Percentiles rank a stretch among this genome's conserved stretches.
Conservation (phyloP, 2,113 vertebrate species). For the Sinocyclocheilus rhinocerous region DNA sequence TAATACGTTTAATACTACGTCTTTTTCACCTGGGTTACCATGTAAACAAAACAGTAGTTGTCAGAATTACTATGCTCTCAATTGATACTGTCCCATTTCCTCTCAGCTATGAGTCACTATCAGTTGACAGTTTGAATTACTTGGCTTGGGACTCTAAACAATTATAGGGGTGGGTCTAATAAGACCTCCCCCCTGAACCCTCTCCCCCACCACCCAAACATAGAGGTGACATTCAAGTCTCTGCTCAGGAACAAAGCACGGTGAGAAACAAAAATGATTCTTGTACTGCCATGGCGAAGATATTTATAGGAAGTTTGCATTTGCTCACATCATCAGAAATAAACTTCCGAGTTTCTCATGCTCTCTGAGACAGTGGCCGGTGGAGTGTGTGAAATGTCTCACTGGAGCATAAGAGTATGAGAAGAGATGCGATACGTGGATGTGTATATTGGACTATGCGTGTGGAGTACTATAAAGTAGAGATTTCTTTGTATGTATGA, state of each 20-base stretch:
- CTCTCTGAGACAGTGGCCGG: slow-evolving; percentile 28
- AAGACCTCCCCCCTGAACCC: neutral
- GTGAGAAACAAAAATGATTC: slow-evolving; percentile 27
- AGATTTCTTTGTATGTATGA: neutral
- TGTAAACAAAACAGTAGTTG: neutral
- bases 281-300: slow-evolving; percentile 38
- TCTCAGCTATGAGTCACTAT: slow-evolving; percentile 12
- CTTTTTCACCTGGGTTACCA: no score
- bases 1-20: no score
- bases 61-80: neutral
- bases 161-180: slow-evolving; percentile 37
- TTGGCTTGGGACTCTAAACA: slow-evolving; percentile 16
- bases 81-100: slow-evolving; percentile 25
- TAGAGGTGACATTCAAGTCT: slow-evolving; percentile 23
- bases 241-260: neutral
- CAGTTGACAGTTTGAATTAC: slow-evolving; percentile 39
- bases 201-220: slow-evolving; percentile 22
- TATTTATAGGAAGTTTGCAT: slow-evolving; percentile 50
- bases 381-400: slow-evolving; percentile 36
- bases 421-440: neutral
- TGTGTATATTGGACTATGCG: neutral
- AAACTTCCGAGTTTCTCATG: slow-evolving; percentile 15
- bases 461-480: neutral
- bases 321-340: slow-evolving; percentile 21
- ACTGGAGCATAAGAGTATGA: slow-evolving; percentile 43